These are phyloP conservation scores for Microplitis manilae DNA, from an alignment of 2,888 invertebrate species.

Conservation along the genomic window DNA sequence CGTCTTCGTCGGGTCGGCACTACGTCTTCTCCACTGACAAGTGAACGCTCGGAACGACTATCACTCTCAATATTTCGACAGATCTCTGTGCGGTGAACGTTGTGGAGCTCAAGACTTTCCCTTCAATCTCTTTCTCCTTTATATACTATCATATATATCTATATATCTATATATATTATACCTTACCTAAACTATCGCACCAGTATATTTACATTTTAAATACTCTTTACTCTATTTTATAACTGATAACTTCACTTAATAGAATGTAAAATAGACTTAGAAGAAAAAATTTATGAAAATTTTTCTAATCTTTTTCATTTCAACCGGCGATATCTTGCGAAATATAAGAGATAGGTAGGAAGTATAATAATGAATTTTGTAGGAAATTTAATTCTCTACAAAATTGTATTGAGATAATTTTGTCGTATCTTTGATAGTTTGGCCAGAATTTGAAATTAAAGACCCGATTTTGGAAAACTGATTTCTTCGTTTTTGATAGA, in stretches of 20 bases:
- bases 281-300: no score
- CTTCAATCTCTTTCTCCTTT: constrained; percentile 43
- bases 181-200: neutral
- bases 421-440: no score
- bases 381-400: no score
- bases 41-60: constrained; percentile 43
- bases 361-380: no score
- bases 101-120: constrained; percentile 32
- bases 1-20: constrained; percentile 42
- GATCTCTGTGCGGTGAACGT: constrained; percentile 36
- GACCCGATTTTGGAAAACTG: no score
- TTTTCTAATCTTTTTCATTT: no score
- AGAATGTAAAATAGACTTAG: no score
- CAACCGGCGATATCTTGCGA: no score
- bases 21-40: constrained; percentile 42
- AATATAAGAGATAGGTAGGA: no score
- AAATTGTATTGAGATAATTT: no score
- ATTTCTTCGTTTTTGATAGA: no score
- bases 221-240: neutral
- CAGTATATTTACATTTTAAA: neutral
- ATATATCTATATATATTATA: constrained; percentile 1
- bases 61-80: constrained; percentile 47
- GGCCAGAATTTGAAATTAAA: no score
- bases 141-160: constrained; percentile 15
- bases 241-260: neutral